A percentile compares a stretch with the other conserved stretches of the same genome.
These are phyloP conservation scores for Apis cerana DNA, from an alignment of 1,140 invertebrate genomes.

Conservation along the genomic window DNA sequence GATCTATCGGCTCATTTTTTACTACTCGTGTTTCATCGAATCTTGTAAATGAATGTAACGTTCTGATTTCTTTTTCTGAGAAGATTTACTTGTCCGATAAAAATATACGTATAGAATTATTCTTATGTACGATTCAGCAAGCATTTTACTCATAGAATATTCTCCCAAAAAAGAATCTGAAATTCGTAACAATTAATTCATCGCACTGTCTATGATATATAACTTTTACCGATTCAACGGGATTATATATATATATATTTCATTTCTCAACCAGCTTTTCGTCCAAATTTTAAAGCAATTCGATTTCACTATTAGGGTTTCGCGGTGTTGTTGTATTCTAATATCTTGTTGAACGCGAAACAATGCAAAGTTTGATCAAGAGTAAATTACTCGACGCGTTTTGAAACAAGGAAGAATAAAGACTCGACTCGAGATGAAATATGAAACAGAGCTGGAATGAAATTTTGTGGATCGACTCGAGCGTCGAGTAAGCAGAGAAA, in stretches of 20 bases:
- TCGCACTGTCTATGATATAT: not conserved
- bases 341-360: not conserved
- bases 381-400: not conserved
- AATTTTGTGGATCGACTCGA: slow-evolving; percentile 45
- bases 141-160: no score
- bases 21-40: no score
- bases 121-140: no score
- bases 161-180: no score
- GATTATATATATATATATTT: no score
- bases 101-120: no score
- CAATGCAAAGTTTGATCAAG: not conserved
- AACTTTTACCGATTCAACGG: not conserved
- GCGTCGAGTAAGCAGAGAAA: not conserved
- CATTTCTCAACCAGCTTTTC: not conserved
- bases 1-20: not conserved
- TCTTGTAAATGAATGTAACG: no score
- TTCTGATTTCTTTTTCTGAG: no score
- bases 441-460: slow-evolving; percentile 35
- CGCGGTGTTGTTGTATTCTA: not conserved
- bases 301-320: not conserved
- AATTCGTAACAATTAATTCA: no score
- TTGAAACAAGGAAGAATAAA: not conserved
- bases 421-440: not conserved
- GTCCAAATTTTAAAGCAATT: not conserved
- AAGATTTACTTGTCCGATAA: no score